Conservation (phyloP, 92 coral and sea anemone species). For the Plumapathes pennacea region DNA sequence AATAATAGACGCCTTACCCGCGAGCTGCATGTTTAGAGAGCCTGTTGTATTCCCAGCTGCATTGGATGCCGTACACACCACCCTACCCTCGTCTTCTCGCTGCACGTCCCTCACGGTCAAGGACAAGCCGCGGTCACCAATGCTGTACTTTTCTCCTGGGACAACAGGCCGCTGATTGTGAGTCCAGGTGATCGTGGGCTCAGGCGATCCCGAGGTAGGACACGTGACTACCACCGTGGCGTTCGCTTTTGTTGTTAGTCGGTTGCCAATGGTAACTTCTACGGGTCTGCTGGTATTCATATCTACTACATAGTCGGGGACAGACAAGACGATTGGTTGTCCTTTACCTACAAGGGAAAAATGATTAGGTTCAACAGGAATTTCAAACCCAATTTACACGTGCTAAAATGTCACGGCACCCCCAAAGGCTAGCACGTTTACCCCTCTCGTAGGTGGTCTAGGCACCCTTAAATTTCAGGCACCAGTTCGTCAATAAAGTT, state of each 20-base stretch:
- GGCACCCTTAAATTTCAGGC: too few relatives aligned
- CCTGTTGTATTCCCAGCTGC: slow-evolving; percentile 51
- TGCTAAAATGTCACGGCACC: too few relatives aligned
- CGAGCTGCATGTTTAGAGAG: slow-evolving; percentile 39
- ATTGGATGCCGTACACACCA: slow-evolving; percentile 68
- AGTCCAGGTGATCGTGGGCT: slow-evolving; percentile 66
- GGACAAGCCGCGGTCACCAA: slow-evolving; percentile 24
- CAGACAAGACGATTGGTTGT: slow-evolving; percentile 23
- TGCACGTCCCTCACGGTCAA: slow-evolving; percentile 46
- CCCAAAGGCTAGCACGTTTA: too few relatives aligned
- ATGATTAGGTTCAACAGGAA: too few relatives aligned
- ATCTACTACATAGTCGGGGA: slow-evolving; percentile 13
- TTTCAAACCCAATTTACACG: too few relatives aligned
- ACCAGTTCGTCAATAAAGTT: too few relatives aligned
- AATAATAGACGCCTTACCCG: slow-evolving; percentile 65
- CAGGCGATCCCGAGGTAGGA: slow-evolving; percentile 57
- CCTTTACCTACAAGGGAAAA: slow-evolving; percentile 17
- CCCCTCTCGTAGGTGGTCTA: too few relatives aligned
- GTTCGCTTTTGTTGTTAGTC: slow-evolving; percentile 47
- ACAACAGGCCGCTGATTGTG: slow-evolving; percentile 38
- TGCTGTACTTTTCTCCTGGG: slow-evolving; percentile 28
- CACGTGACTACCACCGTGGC: slow-evolving; percentile 61
- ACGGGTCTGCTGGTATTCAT: slow-evolving; percentile 59
- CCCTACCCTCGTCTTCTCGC: slow-evolving; percentile 51
- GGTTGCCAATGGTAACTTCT: slow-evolving; percentile 54